Conservation (phyloP, 2,113 vertebrate genomes). For the Cranoglanis bouderius region DNA sequence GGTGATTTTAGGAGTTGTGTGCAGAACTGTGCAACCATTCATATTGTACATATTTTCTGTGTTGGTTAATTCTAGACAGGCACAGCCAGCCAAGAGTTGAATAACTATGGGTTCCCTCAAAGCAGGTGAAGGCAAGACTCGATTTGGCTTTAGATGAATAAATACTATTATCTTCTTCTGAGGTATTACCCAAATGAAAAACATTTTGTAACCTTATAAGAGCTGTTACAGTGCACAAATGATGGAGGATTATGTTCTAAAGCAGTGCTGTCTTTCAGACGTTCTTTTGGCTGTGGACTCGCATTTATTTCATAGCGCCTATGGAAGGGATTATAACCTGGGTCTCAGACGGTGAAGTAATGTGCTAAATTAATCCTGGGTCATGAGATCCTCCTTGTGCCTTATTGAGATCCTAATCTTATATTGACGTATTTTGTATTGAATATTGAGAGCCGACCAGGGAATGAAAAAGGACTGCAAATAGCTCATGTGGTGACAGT, state of each 20-base stretch:
- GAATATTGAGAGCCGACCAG: conserved; percentile 66
- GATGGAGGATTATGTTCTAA: conserved; percentile 22
- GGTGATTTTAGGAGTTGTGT: neutral
- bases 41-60: conserved; percentile 7
- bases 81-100: neutral
- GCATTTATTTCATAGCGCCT: conserved; percentile 6
- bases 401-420: conserved; percentile 70
- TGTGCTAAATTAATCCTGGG: conserved; percentile 25
- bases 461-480: conserved; percentile 62
- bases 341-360: conserved; percentile 46
- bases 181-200: conserved; percentile 28
- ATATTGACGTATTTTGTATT: conserved; percentile 60
- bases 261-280: conserved; percentile 19
- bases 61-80: neutral
- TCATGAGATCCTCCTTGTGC: conserved; percentile 53
- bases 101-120: neutral
- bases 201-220: conserved; percentile 16
- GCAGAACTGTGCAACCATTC: neutral
- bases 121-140: conserved; percentile 20
- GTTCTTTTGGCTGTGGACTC: conserved; percentile 32
- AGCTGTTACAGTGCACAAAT: conserved; percentile 6
- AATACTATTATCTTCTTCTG: neutral
- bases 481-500: conserved; percentile 22
- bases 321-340: conserved; percentile 31
- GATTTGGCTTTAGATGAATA: conserved; percentile 21